These are phyloP conservation scores for Ommatoiulus sabulosus DNA, from an alignment of 2,888 invertebrate species.

Conservation along the genomic window DNA sequence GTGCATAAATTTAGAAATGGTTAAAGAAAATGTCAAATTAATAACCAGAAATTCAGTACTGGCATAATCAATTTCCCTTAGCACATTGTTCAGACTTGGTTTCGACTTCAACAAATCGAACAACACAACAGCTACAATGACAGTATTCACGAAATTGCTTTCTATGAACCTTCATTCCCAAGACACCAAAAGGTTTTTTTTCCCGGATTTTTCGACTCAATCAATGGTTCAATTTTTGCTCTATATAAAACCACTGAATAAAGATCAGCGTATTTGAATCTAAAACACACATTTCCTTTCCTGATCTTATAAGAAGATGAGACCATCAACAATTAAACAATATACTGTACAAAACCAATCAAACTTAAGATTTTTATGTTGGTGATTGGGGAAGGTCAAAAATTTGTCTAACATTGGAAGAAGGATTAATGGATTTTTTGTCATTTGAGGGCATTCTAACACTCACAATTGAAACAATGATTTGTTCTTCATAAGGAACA, in stretches of 20 bases:
- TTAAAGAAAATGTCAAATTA: neutral
- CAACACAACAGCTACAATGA: neutral
- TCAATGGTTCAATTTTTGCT: neutral
- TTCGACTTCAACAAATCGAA: slow-evolving; percentile 17
- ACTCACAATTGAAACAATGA: too few relatives aligned
- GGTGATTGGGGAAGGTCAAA: too few relatives aligned
- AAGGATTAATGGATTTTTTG: too few relatives aligned
- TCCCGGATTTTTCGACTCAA: neutral
- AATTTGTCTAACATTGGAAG: too few relatives aligned
- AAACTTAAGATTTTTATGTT: too few relatives aligned
- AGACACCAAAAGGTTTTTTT: neutral
- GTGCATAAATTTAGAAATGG: neutral
- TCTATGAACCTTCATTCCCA: neutral
- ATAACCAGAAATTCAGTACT: neutral
- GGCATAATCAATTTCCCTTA: neutral
- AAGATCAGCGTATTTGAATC: too few relatives aligned
- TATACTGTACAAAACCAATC: too few relatives aligned
- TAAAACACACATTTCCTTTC: too few relatives aligned
- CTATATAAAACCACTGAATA: neutral
- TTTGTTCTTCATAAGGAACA: too few relatives aligned
- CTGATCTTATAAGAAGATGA: too few relatives aligned
- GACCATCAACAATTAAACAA: too few relatives aligned
- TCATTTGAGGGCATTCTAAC: too few relatives aligned
- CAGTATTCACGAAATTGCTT: neutral
- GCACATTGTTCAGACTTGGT: neutral